Percentiles rank a stretch among this genome's conserved stretches.
Evolutionary conservation across 2,888 invertebrate species (phyloP).

Genomic region (Galerucella pusilla): DNA sequence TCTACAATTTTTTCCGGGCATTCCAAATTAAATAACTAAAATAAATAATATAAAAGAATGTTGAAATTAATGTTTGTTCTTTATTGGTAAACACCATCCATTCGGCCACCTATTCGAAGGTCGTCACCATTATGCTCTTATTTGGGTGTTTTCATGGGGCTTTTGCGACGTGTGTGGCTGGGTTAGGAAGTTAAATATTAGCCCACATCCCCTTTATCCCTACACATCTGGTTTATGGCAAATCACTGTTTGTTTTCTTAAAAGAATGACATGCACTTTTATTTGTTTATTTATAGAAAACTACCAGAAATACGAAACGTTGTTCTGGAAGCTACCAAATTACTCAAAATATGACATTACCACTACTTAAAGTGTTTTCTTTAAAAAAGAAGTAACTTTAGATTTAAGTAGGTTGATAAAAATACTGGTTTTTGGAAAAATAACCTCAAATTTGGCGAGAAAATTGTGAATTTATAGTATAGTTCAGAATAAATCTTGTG

Average conservation of each 20-base stretch:
- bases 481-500: background rate
- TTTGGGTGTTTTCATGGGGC: constrained; percentile 21
- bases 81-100: background rate
- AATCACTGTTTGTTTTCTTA: constrained; percentile 32
- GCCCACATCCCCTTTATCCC: constrained; percentile 20
- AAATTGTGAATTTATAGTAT: background rate
- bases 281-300: constrained; percentile 26
- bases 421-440: too few relatives aligned
- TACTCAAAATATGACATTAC: constrained; percentile 21
- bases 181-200: constrained; percentile 35
- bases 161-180: constrained; percentile 33
- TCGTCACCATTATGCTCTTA: constrained; percentile 8
- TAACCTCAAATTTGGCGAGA: background rate
- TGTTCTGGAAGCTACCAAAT: constrained; percentile 20
- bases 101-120: background rate
- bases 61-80: background rate
- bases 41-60: background rate
- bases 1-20: too few relatives aligned
- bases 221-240: constrained; percentile 39
- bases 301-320: constrained; percentile 16
- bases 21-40: background rate
- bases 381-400: too few relatives aligned
- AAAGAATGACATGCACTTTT: constrained; percentile 32
- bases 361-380: background rate
- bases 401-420: too few relatives aligned